A percentile compares a stretch with the other conserved stretches of the same genome.
Conservation (phyloP, 2,888 invertebrate species). For the Rotaria sp. region DNA sequence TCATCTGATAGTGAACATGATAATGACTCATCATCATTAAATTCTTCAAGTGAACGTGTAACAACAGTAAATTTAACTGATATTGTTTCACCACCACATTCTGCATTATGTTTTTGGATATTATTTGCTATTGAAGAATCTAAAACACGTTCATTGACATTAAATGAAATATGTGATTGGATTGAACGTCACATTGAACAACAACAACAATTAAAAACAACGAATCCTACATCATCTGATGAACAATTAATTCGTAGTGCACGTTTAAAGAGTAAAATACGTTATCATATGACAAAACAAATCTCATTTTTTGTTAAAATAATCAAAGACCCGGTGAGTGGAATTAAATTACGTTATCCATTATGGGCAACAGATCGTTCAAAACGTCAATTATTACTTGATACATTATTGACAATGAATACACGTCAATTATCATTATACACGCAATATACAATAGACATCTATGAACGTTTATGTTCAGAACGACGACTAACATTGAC, state of each 20-base stretch:
- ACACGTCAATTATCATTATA: neutral
- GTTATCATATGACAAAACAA: conserved; percentile 29
- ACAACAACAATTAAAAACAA: neutral
- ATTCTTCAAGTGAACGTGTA: conserved; percentile 26
- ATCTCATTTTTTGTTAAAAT: conserved; percentile 23
- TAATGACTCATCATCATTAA: conserved; percentile 21
- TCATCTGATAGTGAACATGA: conserved; percentile 26
- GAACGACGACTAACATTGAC: neutral
- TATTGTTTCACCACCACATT: conserved; percentile 14
- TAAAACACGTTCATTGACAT: neutral
- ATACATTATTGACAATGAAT: conserved; percentile 24
- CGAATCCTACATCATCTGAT: neutral
- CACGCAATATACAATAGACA: neutral
- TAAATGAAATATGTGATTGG: conserved; percentile 29
- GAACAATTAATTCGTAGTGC: conserved; percentile 13
- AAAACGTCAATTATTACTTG: conserved; percentile 20
- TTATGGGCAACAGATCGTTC: conserved; percentile 6
- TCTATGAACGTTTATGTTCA: neutral
- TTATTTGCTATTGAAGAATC: conserved; percentile 30
- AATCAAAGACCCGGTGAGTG: neutral
- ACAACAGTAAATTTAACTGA: neutral
- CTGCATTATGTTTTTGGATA: conserved; percentile 19
- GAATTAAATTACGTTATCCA: conserved; percentile 22
- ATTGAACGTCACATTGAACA: conserved; percentile 25
- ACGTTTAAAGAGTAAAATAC: conserved; percentile 27